These are phyloP conservation scores for Cyanoramphus novaezelandiae DNA, from an alignment of 2,113 vertebrate genomes.

Conservation along the genomic window DNA sequence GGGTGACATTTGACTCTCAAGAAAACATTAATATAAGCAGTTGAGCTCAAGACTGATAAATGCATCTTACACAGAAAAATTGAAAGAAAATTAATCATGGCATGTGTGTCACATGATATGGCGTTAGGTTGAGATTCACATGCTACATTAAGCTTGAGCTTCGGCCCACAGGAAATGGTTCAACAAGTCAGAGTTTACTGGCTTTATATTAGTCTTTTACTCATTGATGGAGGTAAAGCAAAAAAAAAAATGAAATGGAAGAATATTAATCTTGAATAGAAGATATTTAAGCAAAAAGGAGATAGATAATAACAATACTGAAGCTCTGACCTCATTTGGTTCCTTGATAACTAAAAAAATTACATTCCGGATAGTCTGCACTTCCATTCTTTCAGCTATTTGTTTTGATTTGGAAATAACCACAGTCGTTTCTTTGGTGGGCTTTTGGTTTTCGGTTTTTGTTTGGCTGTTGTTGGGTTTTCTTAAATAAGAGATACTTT, in stretches of 20 bases:
- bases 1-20: background rate
- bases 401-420: background rate
- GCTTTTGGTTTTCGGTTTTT: no score
- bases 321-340: background rate
- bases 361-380: background rate
- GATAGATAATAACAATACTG: background rate
- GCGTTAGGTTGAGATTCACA: background rate
- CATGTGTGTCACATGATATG: background rate
- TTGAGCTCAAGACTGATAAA: background rate
- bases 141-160: background rate
- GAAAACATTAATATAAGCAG: background rate
- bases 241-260: background rate
- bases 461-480: background rate
- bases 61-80: background rate
- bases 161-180: background rate
- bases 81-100: conserved; percentile 1
- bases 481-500: background rate
- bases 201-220: background rate
- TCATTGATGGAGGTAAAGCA: background rate
- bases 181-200: background rate
- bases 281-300: background rate
- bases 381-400: background rate
- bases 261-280: background rate
- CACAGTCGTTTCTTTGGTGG: background rate
- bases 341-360: background rate